Conservation (phyloP, 2,797 vertebrate genomes). For the Selene dorsalis region DNA sequence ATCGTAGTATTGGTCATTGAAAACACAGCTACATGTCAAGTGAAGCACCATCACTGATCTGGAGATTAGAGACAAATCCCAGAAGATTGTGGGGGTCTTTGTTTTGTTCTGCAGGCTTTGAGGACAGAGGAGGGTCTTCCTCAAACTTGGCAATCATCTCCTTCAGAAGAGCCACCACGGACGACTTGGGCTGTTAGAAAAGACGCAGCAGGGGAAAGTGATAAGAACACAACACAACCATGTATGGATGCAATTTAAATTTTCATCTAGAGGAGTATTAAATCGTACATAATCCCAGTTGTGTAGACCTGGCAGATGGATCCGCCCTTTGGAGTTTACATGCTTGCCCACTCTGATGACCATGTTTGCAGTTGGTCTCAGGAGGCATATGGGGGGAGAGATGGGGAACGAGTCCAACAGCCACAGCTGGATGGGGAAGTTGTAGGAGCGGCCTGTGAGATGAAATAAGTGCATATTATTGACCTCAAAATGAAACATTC, state of each 20-base stretch:
- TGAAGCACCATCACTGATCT: constrained; percentile 87
- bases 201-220: background rate
- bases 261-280: background rate
- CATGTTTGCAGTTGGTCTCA: constrained; percentile 93
- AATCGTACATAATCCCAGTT: constrained; percentile 94
- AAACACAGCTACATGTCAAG: background rate
- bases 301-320: constrained; percentile 91
- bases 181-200: constrained; percentile 89
- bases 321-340: constrained; percentile 89
- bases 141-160: constrained; percentile 96
- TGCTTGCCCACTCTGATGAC: constrained; percentile 92
- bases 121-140: constrained; percentile 91
- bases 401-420: constrained; percentile 96
- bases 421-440: constrained; percentile 94
- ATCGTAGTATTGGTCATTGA: background rate
- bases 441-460: constrained; percentile 88
- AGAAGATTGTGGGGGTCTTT: constrained; percentile 89
- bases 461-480: background rate
- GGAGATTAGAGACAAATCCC: constrained; percentile 86
- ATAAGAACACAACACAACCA: background rate
- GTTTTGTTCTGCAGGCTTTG: constrained; percentile 79
- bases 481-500: background rate
- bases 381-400: constrained; percentile 93
- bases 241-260: accelerated
- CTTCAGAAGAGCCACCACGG: constrained; percentile 86